Evolutionary conservation across 2,888 invertebrate species (phyloP).

Genomic region (Eulithis prunata): DNA sequence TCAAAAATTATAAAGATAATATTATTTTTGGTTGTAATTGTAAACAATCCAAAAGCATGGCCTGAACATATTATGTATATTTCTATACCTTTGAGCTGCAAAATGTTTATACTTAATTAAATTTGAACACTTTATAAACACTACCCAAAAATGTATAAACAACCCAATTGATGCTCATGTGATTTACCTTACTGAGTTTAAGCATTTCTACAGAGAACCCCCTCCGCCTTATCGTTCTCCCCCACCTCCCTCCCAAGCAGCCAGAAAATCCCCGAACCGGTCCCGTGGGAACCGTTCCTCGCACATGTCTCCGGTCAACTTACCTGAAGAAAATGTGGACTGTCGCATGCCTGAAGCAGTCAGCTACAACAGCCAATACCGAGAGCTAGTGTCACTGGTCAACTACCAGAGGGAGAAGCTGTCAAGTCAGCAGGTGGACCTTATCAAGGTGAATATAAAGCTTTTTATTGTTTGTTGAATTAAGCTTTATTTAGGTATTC

Average conservation of each 20-base stretch:
- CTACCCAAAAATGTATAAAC: too few species aligned
- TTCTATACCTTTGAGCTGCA: too few species aligned
- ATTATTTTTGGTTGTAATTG: too few species aligned
- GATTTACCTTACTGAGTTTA: neutral
- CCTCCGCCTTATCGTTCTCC: slow-evolving; percentile 81
- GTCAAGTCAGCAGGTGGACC: slow-evolving; percentile 94
- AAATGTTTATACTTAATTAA: too few species aligned
- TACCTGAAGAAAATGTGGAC: slow-evolving; percentile 63
- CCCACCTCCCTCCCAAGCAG: slow-evolving; percentile 72
- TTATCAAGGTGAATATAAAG: slow-evolving; percentile 88
- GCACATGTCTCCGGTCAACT: slow-evolving; percentile 76
- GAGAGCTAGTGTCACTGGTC: slow-evolving; percentile 93
- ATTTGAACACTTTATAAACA: neutral
- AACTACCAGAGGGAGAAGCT: slow-evolving; percentile 96
- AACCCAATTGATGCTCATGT: too few species aligned
- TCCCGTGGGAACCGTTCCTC: slow-evolving; percentile 59
- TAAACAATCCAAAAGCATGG: too few species aligned
- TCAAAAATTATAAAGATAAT: too few species aligned
- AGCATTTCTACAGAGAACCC: slow-evolving; percentile 68
- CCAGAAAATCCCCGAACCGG: slow-evolving; percentile 75
- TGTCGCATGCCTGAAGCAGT: slow-evolving; percentile 84
- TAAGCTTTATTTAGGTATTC: too few species aligned
- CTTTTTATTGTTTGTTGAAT: too few species aligned
- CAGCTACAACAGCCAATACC: slow-evolving; percentile 89
- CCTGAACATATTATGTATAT: too few species aligned